phyloP scores from a whole-genome alignment of 2,888 invertebrate species.

The Parnassius smintheus region DNA sequence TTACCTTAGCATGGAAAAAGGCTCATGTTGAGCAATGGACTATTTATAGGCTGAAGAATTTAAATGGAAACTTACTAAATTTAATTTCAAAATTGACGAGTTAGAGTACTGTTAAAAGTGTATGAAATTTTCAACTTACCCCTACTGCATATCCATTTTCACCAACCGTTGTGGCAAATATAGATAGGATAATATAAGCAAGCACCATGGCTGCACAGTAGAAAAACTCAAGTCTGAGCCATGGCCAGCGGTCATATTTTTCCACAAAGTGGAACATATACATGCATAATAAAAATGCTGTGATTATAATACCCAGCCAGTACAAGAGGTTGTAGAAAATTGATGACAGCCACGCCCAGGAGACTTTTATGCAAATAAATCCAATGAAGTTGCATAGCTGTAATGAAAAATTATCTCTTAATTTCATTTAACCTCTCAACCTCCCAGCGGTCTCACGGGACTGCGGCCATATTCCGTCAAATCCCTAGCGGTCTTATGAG shows the following conservation, averaged over 20 bases:
- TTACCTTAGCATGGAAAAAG: too few species aligned
- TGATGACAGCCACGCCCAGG: constrained; percentile 82
- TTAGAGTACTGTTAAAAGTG: too few species aligned
- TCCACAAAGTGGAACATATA: constrained; percentile 93
- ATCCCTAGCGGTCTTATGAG: too few species aligned
- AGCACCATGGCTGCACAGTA: constrained; percentile 86
- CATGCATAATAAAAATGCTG: constrained; percentile 85
- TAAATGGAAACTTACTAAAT: too few species aligned
- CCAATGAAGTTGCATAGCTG: constrained; percentile 87
- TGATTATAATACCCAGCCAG: constrained; percentile 90
- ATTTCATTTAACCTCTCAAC: not conserved
- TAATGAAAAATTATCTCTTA: constrained; percentile 32
- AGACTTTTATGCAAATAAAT: constrained; percentile 89
- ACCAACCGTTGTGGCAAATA: constrained; percentile 83
- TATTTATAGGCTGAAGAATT: too few species aligned
- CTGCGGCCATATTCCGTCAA: too few species aligned
- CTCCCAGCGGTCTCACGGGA: too few species aligned
- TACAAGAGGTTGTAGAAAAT: constrained; percentile 89
- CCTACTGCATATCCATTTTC: constrained; percentile 86
- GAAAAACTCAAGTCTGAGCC: constrained; percentile 90
- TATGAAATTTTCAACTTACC: constrained; percentile 75
- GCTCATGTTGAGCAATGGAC: too few species aligned
- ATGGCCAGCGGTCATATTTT: constrained; percentile 89
- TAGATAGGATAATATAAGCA: constrained; percentile 88
- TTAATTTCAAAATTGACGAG: too few species aligned